These are phyloP conservation scores for Hirtodrosophila confusa DNA, from an alignment of 2,888 invertebrate genomes.

Conservation along the genomic window DNA sequence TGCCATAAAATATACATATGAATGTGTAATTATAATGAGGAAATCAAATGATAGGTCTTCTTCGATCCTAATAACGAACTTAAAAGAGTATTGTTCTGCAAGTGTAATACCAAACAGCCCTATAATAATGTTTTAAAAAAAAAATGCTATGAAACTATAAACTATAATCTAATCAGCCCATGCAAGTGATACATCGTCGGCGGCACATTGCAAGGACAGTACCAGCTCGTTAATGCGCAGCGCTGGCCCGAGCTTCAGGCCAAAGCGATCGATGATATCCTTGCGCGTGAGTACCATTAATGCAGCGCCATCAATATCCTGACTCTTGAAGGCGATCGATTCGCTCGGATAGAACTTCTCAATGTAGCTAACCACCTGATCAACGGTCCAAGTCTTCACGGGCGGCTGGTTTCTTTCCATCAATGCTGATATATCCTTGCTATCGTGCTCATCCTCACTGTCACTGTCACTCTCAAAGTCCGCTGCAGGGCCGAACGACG, in stretches of 20 bases:
- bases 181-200: constrained; percentile 43
- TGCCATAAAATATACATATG: constrained; percentile 5
- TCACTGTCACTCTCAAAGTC: too few relatives aligned
- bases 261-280: constrained; percentile 92
- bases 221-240: constrained; percentile 93
- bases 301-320: constrained; percentile 96
- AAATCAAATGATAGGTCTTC: constrained; percentile 10
- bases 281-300: constrained; percentile 92
- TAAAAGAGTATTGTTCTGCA: constrained; percentile 2
- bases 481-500: too few relatives aligned
- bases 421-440: too few relatives aligned
- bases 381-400: constrained; percentile 88
- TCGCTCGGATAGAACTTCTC: constrained; percentile 90
- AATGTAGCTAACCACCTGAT: constrained; percentile 93
- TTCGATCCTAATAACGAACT: constrained; percentile 14
- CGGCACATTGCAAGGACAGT: constrained; percentile 39
- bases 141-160: background rate
- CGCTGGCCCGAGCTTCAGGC: constrained; percentile 94
- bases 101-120: background rate
- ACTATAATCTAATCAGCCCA: constrained; percentile 41
- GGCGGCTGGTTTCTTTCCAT: background rate
- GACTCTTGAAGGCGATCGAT: constrained; percentile 92
- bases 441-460: too few relatives aligned
- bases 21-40: constrained; percentile 14
- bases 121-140: background rate